Evolutionary conservation across 2,888 invertebrate species (phyloP), one percentile per base, ranked within the genome.

Genomic region (Allygus modestus): DNA sequence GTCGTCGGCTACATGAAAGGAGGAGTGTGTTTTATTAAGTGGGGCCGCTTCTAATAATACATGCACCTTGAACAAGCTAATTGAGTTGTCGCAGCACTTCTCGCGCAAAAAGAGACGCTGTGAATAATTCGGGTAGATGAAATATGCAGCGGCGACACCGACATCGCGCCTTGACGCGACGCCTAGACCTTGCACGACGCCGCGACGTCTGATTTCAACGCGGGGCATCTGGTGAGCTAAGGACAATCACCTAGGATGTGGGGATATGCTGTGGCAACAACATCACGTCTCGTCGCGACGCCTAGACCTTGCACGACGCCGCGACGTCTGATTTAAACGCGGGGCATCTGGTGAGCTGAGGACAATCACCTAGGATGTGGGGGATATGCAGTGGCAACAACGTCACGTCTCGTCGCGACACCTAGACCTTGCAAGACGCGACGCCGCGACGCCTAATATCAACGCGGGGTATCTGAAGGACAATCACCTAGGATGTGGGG

Each of bases 31-130:
- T 69, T 82, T 82, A 71, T 82, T 82, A 46, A 82, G 82, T 46
- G 71, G 31, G 58, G 31, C 65, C 23, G 46, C 33, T 33, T 26
- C 81, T 84, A 86, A 85, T 86, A 86, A 85, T 85, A 84, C 82
- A 86, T 85, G 84, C 75, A 83, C 83, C 77, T 84, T 86, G 86
- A 86, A 85, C 79, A 83, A 81, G 84, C 86, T 86, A 86, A 86
- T 86, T 86, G 86, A 86, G 86, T 86, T 86, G 86, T 82, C 84
- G 79, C 79, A 84, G 75, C 85, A 61, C 84, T 85, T 77, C 84
- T 85, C 43, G 81, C 73, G 85, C 83, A 86, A 86, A 84, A 86
- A 84, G 84, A 86, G 84, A 79, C 71, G 23, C 28, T 58, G 73
- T 86, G 84, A 86, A 86, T 86, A 84, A 86, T 86, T 85, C 84